These are phyloP conservation scores for Stichopus horrens DNA, from an alignment of 53 echinoderm and acorn worm species.

Conservation along the genomic window DNA sequence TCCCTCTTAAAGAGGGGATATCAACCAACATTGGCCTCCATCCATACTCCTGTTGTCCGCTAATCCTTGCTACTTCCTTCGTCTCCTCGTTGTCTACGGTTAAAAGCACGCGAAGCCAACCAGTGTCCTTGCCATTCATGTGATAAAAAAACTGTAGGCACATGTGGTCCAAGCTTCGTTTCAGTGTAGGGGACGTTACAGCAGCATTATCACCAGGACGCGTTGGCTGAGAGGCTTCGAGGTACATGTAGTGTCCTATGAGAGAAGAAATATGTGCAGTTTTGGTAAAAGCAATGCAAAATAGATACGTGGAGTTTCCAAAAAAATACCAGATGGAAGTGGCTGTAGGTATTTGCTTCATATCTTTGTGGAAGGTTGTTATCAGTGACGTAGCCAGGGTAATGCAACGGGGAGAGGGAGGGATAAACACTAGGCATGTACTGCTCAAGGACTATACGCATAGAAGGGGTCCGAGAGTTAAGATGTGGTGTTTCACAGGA, in stretches of 20 bases:
- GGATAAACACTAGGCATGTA: too few relatives aligned
- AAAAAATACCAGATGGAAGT: too few relatives aligned
- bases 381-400: too few relatives aligned
- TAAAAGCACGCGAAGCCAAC: slow-evolving; percentile 52
- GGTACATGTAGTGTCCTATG: slow-evolving; percentile 80
- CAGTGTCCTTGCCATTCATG: slow-evolving; percentile 76
- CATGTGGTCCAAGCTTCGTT: slow-evolving; percentile 42
- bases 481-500: too few relatives aligned
- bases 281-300: too few relatives aligned
- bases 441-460: too few relatives aligned
- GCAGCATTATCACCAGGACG: slow-evolving; percentile 64
- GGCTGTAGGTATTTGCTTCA: too few relatives aligned
- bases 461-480: too few relatives aligned
- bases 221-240: slow-evolving; percentile 83
- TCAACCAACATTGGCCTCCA: slow-evolving; percentile 65
- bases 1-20: slow-evolving; percentile 26
- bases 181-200: slow-evolving; percentile 58
- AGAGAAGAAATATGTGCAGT: too few relatives aligned
- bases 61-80: slow-evolving; percentile 47
- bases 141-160: slow-evolving; percentile 88
- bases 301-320: too few relatives aligned
- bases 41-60: slow-evolving; percentile 51
- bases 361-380: too few relatives aligned
- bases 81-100: slow-evolving; percentile 37
- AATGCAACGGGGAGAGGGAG: too few relatives aligned